Evolutionary conservation across 2,888 invertebrate genomes (phyloP), one percentile per base, ranked within the genome.

Genomic region (Lutraria lutraria): DNA sequence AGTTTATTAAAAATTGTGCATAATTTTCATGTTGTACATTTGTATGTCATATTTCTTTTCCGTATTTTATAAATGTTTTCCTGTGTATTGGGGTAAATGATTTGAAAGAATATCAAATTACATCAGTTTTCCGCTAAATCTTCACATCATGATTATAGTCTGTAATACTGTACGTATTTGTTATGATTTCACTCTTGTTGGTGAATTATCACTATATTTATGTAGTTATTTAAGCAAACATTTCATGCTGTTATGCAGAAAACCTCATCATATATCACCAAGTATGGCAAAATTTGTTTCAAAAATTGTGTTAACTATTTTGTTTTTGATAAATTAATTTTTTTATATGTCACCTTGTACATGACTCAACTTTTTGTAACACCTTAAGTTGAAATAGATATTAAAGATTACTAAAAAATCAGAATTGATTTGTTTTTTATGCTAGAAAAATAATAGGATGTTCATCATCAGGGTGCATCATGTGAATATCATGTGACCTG

Each of bases 281-380:
- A 34, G n/a, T 76, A 34, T 76, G 76, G 31, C 76, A 76, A 34
- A 31, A 16, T 16, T 34, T 76, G 76, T 76, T 25, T 31, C 76
- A 76, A 76, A 31, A 19, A 76, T 34, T 15, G 16, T 76, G 31
- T 16, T 25, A 34, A 34, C 29, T 76, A 31, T 76, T 76, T 76
- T 76, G 29, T 76, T 76, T 76, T 76, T 76, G 76, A 76, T 76
- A 76, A 31, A 34, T 16, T 2, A 56, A 56, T 3, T 76, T 76
- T 76, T 76, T 72, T 29, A 72, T 76, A 76, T 31, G 76, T 76
- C 76, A 76, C 76, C 34, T 25, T 68, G 63, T 68, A 68, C 63
- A 68, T 68, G 76, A 76, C 76, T 76, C 31, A 31, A 25, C 13
- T 68, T 68, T n/a, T 25, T 68, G 63, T 68, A 68, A 68, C 63